phyloP scores from a whole-genome alignment of 37 sponge, comb jelly and placozoan genomes.

The Dysidea cf. avara region DNA sequence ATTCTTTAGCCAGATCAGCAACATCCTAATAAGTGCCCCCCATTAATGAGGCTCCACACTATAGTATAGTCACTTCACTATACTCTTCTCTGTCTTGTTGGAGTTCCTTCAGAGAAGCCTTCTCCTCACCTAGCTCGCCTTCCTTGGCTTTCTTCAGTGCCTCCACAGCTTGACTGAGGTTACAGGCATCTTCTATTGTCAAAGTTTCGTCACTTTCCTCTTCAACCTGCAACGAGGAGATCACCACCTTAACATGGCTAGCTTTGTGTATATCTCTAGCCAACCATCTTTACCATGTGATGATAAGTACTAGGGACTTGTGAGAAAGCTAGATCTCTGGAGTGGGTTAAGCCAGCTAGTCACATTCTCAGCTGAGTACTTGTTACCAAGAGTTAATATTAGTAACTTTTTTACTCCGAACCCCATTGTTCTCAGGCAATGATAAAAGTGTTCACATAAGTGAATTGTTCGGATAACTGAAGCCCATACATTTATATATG shows the following conservation, averaged over 20 bases:
- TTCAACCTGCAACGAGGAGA: slow-evolving; percentile 24
- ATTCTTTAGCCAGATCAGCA: slow-evolving; percentile 56
- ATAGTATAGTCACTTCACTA: slow-evolving; percentile 41
- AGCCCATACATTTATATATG: too few relatives aligned
- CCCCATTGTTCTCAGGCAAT: too few relatives aligned
- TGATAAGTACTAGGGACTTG: too few relatives aligned
- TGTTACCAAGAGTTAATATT: too few relatives aligned
- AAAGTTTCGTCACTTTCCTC: slow-evolving; percentile 38
- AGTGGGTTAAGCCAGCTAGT: too few relatives aligned
- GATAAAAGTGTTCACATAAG: too few relatives aligned
- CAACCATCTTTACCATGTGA: too few relatives aligned
- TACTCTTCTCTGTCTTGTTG: slow-evolving; percentile 86
- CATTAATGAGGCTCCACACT: background rate
- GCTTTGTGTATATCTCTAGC: too few relatives aligned
- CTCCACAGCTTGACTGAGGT: slow-evolving; percentile 65
- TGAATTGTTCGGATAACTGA: too few relatives aligned
- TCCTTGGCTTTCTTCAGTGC: slow-evolving; percentile 33
- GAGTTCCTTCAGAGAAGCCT: slow-evolving; percentile 65
- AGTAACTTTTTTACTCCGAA: too few relatives aligned
- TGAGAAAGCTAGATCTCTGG: too few relatives aligned
- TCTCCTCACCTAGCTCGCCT: slow-evolving; percentile 39
- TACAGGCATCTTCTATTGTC: slow-evolving; percentile 52
- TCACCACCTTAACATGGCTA: slow-evolving; percentile 13
- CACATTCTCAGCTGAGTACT: too few relatives aligned
- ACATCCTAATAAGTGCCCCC: slow-evolving; percentile 56